phyloP scores from a whole-genome alignment of 1,140 invertebrate genomes.

The Neodiprion fabricii region DNA sequence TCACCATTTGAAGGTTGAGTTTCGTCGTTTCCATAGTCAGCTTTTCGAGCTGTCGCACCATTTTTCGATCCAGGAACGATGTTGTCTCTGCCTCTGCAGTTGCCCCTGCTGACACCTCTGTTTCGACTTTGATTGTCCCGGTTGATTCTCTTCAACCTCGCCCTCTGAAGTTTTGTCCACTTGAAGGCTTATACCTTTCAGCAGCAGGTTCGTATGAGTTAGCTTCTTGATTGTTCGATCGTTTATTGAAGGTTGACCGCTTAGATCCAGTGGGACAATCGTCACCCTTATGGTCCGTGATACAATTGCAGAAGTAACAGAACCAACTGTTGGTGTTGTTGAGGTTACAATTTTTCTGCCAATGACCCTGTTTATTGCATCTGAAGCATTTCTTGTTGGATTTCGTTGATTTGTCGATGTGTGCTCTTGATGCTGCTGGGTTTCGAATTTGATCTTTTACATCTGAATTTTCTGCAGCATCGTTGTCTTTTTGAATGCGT shows the following conservation, averaged over 20 bases:
- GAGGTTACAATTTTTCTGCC: conserved; percentile 23
- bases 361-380: conserved; percentile 30
- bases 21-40: conserved; percentile 21
- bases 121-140: conserved; percentile 21
- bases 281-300: conserved; percentile 28
- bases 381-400: conserved; percentile 25
- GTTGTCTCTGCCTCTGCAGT: conserved; percentile 17
- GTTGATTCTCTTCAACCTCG: conserved; percentile 11
- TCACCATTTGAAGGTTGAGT: not conserved
- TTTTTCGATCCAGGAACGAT: conserved; percentile 12
- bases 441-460: conserved; percentile 15
- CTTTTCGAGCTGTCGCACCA: conserved; percentile 23
- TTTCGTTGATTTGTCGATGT: conserved; percentile 1
- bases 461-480: conserved; percentile 18
- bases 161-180: conserved; percentile 16
- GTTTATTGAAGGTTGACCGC: conserved; percentile 22
- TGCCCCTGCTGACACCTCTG: not conserved
- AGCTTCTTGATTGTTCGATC: conserved; percentile 8
- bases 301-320: conserved; percentile 28
- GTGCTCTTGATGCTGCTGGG: conserved; percentile 17
- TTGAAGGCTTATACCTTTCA: conserved; percentile 15
- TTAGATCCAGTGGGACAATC: conserved; percentile 18
- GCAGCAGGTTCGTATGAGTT: conserved; percentile 21
- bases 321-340: conserved; percentile 23
- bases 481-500: conserved; percentile 22